These are phyloP conservation scores for Quadroppia sp. DNA, from an alignment of 2,888 invertebrate genomes.

Conservation along the genomic window DNA sequence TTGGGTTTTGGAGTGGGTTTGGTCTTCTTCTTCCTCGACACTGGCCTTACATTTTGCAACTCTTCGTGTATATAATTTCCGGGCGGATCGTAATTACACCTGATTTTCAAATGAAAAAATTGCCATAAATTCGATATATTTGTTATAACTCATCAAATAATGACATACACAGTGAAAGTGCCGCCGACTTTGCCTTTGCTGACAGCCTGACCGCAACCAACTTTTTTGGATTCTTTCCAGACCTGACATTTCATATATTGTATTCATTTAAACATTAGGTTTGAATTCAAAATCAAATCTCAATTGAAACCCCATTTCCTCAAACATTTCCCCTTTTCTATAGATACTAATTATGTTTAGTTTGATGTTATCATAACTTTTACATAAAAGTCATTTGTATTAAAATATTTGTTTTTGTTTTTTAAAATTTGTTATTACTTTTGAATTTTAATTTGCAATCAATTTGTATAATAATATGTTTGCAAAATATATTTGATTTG, in stretches of 20 bases:
- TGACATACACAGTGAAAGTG: conserved; percentile 34
- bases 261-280: neutral
- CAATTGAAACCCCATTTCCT: neutral
- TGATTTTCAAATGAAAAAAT: too few relatives aligned
- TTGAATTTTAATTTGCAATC: too few relatives aligned
- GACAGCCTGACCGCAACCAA: conserved; percentile 37
- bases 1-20: neutral
- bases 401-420: too few relatives aligned
- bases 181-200: conserved; percentile 38
- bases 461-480: too few relatives aligned
- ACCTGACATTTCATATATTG: conserved; percentile 3
- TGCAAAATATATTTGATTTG: too few relatives aligned
- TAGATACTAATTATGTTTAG: too few relatives aligned
- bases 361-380: too few relatives aligned
- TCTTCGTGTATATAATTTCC: conserved; percentile 38
- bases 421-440: too few relatives aligned
- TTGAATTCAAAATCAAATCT: neutral
- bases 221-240: conserved; percentile 20
- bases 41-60: conserved; percentile 35
- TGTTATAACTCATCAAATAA: neutral
- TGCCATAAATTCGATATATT: neutral
- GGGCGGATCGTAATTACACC: conserved; percentile 19
- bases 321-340: neutral
- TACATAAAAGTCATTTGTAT: too few relatives aligned
- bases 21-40: conserved; percentile 6